These are phyloP conservation scores for Neodontobutis hainanensis DNA, from an alignment of 2,113 vertebrate species.

Conservation along the genomic window DNA sequence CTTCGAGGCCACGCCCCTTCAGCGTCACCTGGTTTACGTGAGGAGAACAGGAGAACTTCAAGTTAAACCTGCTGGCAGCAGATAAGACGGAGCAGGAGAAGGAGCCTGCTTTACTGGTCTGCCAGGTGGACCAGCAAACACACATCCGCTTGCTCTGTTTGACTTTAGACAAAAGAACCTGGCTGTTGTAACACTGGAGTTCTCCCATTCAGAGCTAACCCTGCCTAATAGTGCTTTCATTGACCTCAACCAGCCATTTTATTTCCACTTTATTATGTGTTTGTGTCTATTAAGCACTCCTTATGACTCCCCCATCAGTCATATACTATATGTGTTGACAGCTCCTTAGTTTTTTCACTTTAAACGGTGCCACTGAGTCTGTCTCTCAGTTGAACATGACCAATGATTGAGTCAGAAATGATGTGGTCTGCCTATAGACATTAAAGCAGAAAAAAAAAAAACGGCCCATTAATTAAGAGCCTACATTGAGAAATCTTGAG, in stretches of 20 bases:
- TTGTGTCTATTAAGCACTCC: background rate
- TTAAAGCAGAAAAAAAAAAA: conserved; percentile 10
- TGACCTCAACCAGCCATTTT: conserved; percentile 8
- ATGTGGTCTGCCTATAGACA: conserved; percentile 12
- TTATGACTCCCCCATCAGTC: conserved; percentile 12
- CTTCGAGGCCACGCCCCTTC: conserved; percentile 34
- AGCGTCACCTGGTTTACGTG: conserved; percentile 42
- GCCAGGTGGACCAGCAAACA: conserved; percentile 44
- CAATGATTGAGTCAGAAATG: conserved; percentile 17
- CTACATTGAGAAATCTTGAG: background rate
- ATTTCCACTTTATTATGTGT: background rate
- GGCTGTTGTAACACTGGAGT: conserved; percentile 4
- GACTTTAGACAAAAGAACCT: conserved; percentile 10
- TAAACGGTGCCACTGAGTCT: conserved; percentile 27
- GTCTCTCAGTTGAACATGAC: conserved; percentile 1
- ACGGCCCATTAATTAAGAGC: background rate
- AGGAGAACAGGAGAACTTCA: conserved; percentile 49
- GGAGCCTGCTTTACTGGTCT: conserved; percentile 62
- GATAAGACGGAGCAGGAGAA: conserved; percentile 37
- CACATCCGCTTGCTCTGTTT: conserved; percentile 50
- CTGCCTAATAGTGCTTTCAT: background rate
- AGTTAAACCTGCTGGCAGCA: conserved; percentile 56
- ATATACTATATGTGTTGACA: conserved; percentile 12
- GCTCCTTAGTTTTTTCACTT: background rate
- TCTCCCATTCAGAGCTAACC: background rate